Conservation (phyloP, 2,888 invertebrate species). For the Leistus spinibarbis region DNA sequence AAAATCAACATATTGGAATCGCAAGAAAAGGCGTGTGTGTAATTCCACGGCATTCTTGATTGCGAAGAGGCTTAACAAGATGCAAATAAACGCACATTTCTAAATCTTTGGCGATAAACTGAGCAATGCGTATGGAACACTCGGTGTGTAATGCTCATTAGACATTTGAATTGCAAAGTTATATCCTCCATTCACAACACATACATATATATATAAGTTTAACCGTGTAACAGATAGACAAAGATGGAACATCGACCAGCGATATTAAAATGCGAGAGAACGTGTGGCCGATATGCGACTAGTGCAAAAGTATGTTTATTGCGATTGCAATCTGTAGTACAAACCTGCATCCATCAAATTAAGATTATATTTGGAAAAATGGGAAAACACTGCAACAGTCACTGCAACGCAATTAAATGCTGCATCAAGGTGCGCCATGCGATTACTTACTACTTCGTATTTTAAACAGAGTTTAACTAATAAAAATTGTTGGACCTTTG, state of each 20-base stretch:
- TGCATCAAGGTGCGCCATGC: constrained; percentile 5
- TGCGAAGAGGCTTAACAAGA: constrained; percentile 7
- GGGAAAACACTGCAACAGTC: too few species aligned
- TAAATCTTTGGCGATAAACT: too few species aligned
- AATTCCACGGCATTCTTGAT: too few species aligned
- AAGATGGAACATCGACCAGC: neutral
- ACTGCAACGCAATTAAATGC: constrained; percentile 41
- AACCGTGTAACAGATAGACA: too few species aligned
- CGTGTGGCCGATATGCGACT: constrained; percentile 44
- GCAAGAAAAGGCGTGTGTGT: too few species aligned
- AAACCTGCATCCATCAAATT: constrained; percentile 49
- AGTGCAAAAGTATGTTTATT: constrained; percentile 44
- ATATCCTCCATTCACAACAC: constrained; percentile 2
- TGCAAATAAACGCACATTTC: constrained; percentile 33
- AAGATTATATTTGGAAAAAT: constrained; percentile 47
- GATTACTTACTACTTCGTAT: too few species aligned
- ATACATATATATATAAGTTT: too few species aligned
- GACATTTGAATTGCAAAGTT: constrained; percentile 35
- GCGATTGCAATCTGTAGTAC: constrained; percentile 42
- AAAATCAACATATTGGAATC: too few species aligned
- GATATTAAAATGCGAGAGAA: constrained; percentile 26
- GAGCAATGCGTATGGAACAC: neutral
- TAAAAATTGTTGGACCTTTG: too few species aligned
- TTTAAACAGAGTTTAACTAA: too few species aligned
- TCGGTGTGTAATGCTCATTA: constrained; percentile 25